Conservation (phyloP, 2,797 vertebrate species). For the Thripadectes ignobilis region DNA sequence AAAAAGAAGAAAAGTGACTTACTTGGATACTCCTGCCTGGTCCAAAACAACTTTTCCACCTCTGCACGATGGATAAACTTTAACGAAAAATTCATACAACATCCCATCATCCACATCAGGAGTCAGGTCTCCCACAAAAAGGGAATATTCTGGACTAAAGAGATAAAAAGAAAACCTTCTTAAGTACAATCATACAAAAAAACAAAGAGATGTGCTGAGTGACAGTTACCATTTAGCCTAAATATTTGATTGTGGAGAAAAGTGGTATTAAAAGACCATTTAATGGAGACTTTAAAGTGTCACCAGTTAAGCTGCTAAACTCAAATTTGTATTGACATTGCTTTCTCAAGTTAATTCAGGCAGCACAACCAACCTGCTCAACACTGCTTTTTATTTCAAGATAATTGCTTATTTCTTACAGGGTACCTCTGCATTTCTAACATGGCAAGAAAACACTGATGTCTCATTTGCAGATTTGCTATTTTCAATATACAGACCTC, state of each 20-base stretch:
- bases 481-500: neutral
- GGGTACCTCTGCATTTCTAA: neutral
- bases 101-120: constrained; percentile 94
- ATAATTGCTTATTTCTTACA: neutral
- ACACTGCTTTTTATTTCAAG: neutral
- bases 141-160: constrained; percentile 87
- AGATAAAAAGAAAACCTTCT: constrained; percentile 17
- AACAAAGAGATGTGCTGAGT: neutral
- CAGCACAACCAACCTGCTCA: neutral
- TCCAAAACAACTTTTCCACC: constrained; percentile 93
- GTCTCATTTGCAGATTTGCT: neutral
- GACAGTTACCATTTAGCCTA: neutral
- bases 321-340: neutral
- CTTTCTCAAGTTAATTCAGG: neutral
- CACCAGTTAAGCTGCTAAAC: neutral
- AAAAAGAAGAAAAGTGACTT: constrained; percentile 59
- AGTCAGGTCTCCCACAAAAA: constrained; percentile 92
- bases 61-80: constrained; percentile 90
- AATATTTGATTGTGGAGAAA: neutral
- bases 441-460: neutral
- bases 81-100: constrained; percentile 95
- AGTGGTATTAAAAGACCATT: neutral
- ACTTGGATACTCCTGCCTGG: constrained; percentile 91
- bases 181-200: neutral
- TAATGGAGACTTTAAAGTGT: neutral